Base-by-base conservation (phyloP, 2,888 invertebrate genomes). In the Ptilodon capucinus region DNA sequence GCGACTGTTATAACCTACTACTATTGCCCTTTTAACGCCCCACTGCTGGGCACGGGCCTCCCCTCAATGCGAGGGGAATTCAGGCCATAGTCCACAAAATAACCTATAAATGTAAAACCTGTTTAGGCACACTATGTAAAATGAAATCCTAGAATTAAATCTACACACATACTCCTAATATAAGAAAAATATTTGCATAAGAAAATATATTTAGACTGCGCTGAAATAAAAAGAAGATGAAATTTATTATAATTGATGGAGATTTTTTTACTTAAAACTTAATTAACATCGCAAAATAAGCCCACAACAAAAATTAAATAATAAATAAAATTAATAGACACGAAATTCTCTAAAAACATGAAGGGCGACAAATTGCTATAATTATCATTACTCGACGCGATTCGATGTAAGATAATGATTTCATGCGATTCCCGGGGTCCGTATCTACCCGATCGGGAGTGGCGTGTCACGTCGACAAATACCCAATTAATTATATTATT, bases 351-450 rank as follows among this genome's bases (percentile, higher is more conserved):
- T 62, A 60, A 55, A 48, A 59, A 57, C 58, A 64, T 67, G 60
- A 65, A 68, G 70, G 71, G 72, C 68, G 77, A 80, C 81, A 84
- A 85, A 85, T 86, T 81, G 83, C 76, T 68, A 60, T 85, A 84
- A 86, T 85, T 84, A 84, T 58, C 48, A 62, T 77, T 78, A 75
- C 70, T 77, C 76, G 67, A 59, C 53, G 64, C 64, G 60, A 63
- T 61, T 52, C 41, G 56, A 55, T 46, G 40, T 32, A 57, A 75
- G 81, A 83, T 81, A 81, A 78, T 75, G 63, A 74, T 77, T 79
- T 67, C 71, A 76, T 73, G 74, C 72, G 77, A 81, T 79, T 78
- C 63, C 57, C 57, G 62, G 76, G 76, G 76, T 69, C 65, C 64
- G 63, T 75, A 79, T 80, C 79, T 54, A 67, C 67, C 69, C 64